Base-by-base conservation (phyloP, 2,797 vertebrate genomes). In the Pseudochaenichthys georgianus region DNA sequence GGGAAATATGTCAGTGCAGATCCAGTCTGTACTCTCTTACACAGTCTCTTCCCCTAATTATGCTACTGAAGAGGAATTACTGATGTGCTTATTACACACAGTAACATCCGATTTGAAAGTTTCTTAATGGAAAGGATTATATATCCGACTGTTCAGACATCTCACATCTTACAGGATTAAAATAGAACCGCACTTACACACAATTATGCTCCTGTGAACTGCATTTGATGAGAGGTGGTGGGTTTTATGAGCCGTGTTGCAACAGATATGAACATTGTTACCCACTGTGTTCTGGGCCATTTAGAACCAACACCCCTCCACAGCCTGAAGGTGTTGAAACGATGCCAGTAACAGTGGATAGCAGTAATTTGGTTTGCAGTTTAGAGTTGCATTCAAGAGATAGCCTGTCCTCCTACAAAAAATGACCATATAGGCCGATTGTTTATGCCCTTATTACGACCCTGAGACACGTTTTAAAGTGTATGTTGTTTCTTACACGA, bases 1-100 rank as follows among this genome's bases (percentile, higher is more conserved):
- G 91, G 88, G 87, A 94, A 92, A 90, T 93, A 92, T 91, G 93
- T 92, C 93, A 92, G 91, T 57, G 45, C 86, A 87, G 83, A 87
- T 89, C 88, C 87, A 92, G 83, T 85, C 85, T 88, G 82, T 60
- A 13, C 87, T 85, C 78, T 72, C 38, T 77, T 70, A 73, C 78
- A 73, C 77, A 28, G 69, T 70, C 68, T 80, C 67, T 66, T 80
- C 59, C 73, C 61, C 57, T 78, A 31, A 70, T 71, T 60, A 48
- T 54, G 72, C 80, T 67, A 64, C 78, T 23, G 71, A 82, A 42
- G 59, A 62, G 16, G 58, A 77, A 68, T 76, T 10, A 82, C 12
- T 43, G 76, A 31, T 55, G 28, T 43, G 55, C 70, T 68, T 42
- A 53, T 60, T 61, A 70, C 58, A 58, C 6, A 13, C 7, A 31